Percentiles rank a stretch among this genome's conserved stretches.
Evolutionary conservation across 2,888 invertebrate genomes (phyloP).

Genomic region (Chalcosyrphus nemorum): DNA sequence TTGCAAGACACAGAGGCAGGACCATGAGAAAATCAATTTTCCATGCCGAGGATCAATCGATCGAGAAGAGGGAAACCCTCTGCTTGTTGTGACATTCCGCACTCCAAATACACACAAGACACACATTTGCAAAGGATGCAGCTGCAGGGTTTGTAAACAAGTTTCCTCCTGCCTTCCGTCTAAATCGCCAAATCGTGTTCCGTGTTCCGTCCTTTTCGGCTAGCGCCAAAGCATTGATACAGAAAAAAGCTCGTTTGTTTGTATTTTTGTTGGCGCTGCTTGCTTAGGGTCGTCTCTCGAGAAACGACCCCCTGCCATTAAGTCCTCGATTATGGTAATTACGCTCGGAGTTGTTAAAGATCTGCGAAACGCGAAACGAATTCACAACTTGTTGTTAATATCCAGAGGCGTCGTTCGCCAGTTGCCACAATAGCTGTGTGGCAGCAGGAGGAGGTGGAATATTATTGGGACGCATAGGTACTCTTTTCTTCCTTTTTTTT

Average conservation of each 20-base stretch:
- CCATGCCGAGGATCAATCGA: slow-evolving; percentile 50
- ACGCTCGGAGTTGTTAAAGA: slow-evolving; percentile 70
- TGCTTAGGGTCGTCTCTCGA: slow-evolving; percentile 71
- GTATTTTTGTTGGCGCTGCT: slow-evolving; percentile 31
- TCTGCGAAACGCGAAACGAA: slow-evolving; percentile 73
- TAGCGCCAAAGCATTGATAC: slow-evolving; percentile 60
- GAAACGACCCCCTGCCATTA: slow-evolving; percentile 73
- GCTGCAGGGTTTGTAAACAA: slow-evolving; percentile 57
- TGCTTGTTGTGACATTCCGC: slow-evolving; percentile 63
- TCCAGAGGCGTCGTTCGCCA: slow-evolving; percentile 71
- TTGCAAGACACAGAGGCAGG: slow-evolving; percentile 36
- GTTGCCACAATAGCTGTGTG: slow-evolving; percentile 7
- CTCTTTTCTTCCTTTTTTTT: neutral
- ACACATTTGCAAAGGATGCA: slow-evolving; percentile 46
- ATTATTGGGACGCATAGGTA: slow-evolving; percentile 48
- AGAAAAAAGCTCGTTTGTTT: slow-evolving; percentile 40
- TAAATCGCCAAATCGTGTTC: slow-evolving; percentile 70
- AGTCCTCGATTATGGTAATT: slow-evolving; percentile 73
- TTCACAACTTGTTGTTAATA: slow-evolving; percentile 73
- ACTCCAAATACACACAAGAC: slow-evolving; percentile 56
- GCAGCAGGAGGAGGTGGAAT: slow-evolving; percentile 49
- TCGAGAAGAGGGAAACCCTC: slow-evolving; percentile 27
- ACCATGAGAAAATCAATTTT: slow-evolving; percentile 70
- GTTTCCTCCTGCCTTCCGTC: slow-evolving; percentile 40
- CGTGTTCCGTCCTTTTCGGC: slow-evolving; percentile 34